phyloP scores from a whole-genome alignment of 2,888 invertebrate genomes.

The Macrophya annulata region DNA sequence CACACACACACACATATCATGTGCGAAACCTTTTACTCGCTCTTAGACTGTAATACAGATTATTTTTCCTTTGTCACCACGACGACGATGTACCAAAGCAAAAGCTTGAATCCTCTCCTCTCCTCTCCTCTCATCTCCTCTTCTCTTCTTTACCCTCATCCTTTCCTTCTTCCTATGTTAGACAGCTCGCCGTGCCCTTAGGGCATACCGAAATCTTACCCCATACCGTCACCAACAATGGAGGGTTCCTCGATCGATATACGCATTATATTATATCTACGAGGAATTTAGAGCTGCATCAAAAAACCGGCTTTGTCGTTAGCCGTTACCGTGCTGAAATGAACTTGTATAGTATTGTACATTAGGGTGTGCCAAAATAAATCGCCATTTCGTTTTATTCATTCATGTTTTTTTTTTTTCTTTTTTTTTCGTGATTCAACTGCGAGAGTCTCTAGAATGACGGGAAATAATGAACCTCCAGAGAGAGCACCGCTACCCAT shows the following conservation, averaged over 20 bases:
- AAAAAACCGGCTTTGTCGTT: not conserved
- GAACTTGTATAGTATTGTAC: not conserved
- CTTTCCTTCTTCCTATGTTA: not conserved
- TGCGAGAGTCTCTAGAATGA: not conserved
- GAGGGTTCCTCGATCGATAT: conserved; percentile 21
- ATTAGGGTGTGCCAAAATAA: not conserved
- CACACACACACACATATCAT: not conserved
- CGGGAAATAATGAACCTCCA: not conserved
- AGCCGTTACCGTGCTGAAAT: not conserved
- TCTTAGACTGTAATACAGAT: not conserved
- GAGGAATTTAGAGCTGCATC: conserved; percentile 32
- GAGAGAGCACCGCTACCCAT: not conserved
- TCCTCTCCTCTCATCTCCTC: not conserved
- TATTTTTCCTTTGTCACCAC: conserved; percentile 7
- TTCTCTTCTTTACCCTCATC: not conserved
- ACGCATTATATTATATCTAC: conserved; percentile 45
- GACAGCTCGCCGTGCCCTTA: not conserved
- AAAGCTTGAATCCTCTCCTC: not conserved
- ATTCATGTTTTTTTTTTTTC: no score
- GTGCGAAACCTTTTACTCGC: conserved; percentile 16
- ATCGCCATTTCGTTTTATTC: not conserved
- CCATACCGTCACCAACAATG: not conserved
- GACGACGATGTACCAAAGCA: not conserved
- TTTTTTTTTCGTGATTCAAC: not conserved
- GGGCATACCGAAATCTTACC: conserved; percentile 35